Conservation (phyloP, 1,140 invertebrate genomes). For the Megalopta genalis region DNA sequence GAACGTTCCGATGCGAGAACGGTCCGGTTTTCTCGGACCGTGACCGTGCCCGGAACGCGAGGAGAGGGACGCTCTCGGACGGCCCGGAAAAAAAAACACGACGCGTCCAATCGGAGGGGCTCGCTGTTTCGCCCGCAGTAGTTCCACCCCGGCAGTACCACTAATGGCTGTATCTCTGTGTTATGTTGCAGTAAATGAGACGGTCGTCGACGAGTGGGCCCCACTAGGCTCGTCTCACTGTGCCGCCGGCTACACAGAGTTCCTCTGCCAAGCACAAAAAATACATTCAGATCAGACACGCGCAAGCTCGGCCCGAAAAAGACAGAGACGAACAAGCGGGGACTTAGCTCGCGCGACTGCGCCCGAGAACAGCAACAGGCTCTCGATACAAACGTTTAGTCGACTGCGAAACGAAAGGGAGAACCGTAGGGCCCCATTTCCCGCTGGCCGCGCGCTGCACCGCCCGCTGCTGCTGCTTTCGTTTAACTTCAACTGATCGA, state of each 20-base stretch:
- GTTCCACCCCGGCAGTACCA: constrained; percentile 32
- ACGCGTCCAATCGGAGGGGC: constrained; percentile 25
- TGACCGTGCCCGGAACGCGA: background rate
- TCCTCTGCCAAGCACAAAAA: constrained; percentile 13
- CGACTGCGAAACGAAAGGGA: background rate
- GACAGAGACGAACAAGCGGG: constrained; percentile 22
- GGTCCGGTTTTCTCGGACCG: background rate
- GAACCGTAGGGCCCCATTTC: background rate
- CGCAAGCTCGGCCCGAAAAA: constrained; percentile 31
- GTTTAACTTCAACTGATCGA: constrained; percentile 18
- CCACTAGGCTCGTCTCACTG: constrained; percentile 23
- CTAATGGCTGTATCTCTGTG: constrained; percentile 64
- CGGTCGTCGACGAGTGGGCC: constrained; percentile 82
- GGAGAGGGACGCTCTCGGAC: background rate
- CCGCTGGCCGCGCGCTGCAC: constrained; percentile 25
- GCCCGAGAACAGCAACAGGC: constrained; percentile 15
- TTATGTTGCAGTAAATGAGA: constrained; percentile 83
- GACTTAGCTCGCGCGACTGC: constrained; percentile 20
- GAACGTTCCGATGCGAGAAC: background rate
- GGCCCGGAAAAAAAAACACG: background rate
- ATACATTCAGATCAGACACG: background rate
- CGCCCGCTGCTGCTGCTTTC: constrained; percentile 30
- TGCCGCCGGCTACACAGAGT: constrained; percentile 8
- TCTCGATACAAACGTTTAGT: constrained; percentile 19
- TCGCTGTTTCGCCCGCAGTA: constrained; percentile 2